Evolutionary conservation across 2,888 invertebrate species (phyloP), one percentile per base, ranked within the genome.

Genomic region (Drosophila pullipes): DNA sequence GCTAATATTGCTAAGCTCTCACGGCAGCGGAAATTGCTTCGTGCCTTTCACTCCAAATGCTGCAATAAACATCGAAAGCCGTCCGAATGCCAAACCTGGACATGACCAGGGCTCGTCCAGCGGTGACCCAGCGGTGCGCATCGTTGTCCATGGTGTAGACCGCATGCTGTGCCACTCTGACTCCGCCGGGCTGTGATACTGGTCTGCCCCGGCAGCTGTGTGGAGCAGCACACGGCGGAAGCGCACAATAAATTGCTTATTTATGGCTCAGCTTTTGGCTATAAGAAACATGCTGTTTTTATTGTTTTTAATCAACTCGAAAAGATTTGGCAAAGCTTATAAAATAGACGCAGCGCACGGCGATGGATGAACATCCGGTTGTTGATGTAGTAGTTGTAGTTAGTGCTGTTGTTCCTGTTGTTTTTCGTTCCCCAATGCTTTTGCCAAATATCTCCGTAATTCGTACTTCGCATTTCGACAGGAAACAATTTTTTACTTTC

Each of bases 281-380:
- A 91, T 89, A 90, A 91, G 86, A 74, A 88, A 83, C 88, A 90
- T 81, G 86, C 83, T 88, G 90, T 78, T 81, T 91, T 92, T 91
- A 91, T 91, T 91, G 89, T 85, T 89, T 90, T 91, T 92, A 91
- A 91, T 91, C 92, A 91, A 91, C 91, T 91, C 87, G 89, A 85
- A 89, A 78, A 89, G 88, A 89, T 87, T 86, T 86, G 90, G 73
- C 83, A 76, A 76, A 87, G 86, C 86, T 89, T 85, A 87, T 85
- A 85, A 85, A 85, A 85, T 85, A 89, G 89, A 85, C 85, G 81
- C 81, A 78, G 69, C 59, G 75, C 66, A 83, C 77, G 74, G 64
- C 55, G 53, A 82, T 87, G 88, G 74, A 87, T 87, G 78, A 71
- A 66, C 88, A 76, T 84, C 84, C 84, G 89, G 81, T 78, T 54